Base-by-base conservation (phyloP, 2,113 vertebrate genomes). In the Xiphophorus maculatus region DNA sequence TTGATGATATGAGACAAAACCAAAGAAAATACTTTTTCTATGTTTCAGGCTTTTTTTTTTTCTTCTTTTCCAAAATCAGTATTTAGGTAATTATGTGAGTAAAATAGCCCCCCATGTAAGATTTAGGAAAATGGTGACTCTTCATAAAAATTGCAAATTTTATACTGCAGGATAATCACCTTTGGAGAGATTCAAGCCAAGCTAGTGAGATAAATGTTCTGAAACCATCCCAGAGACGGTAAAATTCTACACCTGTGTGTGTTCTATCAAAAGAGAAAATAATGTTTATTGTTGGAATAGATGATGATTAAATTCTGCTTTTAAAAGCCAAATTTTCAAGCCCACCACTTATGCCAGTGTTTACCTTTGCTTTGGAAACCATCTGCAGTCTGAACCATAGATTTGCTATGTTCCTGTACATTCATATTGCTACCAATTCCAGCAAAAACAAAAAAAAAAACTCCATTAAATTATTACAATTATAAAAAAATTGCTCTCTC, bases 251-350 rank as follows among this genome's bases (percentile, higher is more conserved):
- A 71, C 68, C 66, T 80, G 58, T 74, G 60, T 66, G 58, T 33
- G 4, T 28, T 66, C 63, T 28, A 40, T 71, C 77, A 76, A 80
- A 69, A 66, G 70, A 75, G 68, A 82, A 66, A 69, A 74, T 74
- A 79, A 87, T 66, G 67, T 33, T 33, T 61, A 77, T 76, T 76
- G 63, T 40, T 17, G 25, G 80, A 69, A 82, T 86, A 62, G 86
- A 83, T 72, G 72, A 70, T 22, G 54, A 88, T 76, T 72, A 30
- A 12, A 30, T 75, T 82, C 69, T 63, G 63, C 60, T 71, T 85
- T 33, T 37, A 60, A 42, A 11, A 4, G 65, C n/a, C 76, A 73
- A 66, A 80, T 74, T 86, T 84, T 74, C 68, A 72, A 66, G 63
- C 77, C 63, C 64, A 71, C 72, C 80, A 81, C 61, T 72, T 14